Conservation (phyloP, 2,797 vertebrate species). For the Mormyrops attenuatus region DNA sequence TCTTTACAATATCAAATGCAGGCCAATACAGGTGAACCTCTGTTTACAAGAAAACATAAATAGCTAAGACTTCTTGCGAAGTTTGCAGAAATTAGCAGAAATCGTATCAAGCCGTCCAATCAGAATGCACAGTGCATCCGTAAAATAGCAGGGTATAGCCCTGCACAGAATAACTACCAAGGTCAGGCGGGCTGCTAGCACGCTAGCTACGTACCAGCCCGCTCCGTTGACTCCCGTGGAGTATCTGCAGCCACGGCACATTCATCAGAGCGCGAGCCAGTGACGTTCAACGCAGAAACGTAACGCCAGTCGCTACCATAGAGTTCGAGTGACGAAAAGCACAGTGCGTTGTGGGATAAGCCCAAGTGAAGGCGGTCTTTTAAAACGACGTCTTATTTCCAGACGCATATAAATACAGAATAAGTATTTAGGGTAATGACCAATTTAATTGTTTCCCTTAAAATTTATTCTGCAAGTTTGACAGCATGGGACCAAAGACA, state of each 20-base stretch:
- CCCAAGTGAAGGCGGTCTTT: constrained; percentile 4
- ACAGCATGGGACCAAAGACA: neutral
- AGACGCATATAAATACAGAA: neutral
- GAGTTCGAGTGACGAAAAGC: neutral
- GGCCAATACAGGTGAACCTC: neutral
- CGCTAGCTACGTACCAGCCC: neutral
- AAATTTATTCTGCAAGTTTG: neutral
- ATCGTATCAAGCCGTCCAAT: neutral
- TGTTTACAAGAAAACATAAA: neutral
- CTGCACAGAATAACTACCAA: neutral
- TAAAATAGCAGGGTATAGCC: neutral
- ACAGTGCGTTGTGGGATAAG: constrained; percentile 18
- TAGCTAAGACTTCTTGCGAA: neutral
- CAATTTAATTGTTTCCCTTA: neutral
- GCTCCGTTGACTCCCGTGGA: neutral
- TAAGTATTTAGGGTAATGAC: neutral
- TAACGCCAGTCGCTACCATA: neutral
- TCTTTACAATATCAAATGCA: neutral
- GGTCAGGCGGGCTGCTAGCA: neutral
- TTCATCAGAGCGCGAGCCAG: neutral
- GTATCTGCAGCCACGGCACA: neutral
- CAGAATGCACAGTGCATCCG: neutral
- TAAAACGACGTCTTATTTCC: neutral
- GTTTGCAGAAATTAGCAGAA: neutral
- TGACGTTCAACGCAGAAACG: constrained; percentile 15